Percentiles rank a stretch among this genome's conserved stretches.
Evolutionary conservation across 2,888 invertebrate species (phyloP).

Genomic region (Hoplodrina ambigua): DNA sequence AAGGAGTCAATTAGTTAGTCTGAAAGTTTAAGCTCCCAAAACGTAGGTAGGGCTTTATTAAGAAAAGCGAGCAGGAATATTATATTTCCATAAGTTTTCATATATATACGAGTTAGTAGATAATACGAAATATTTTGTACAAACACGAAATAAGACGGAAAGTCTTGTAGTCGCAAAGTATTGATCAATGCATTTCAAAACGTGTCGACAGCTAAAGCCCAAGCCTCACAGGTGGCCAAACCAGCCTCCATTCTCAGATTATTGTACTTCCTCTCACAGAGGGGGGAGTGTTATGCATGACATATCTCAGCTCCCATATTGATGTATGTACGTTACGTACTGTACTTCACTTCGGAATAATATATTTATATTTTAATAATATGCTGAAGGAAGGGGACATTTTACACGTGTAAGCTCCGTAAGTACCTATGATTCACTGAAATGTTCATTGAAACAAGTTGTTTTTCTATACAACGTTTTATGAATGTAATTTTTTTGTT

Average conservation of each 20-base stretch:
- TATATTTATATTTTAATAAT: slow-evolving; percentile 35
- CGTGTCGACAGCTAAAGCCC: slow-evolving; percentile 16
- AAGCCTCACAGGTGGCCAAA: slow-evolving; percentile 46
- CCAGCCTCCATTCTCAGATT: slow-evolving; percentile 53
- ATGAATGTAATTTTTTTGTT: slow-evolving; percentile 3
- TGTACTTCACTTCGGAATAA: slow-evolving; percentile 23
- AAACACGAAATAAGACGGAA: background rate
- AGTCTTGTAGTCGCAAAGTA: background rate
- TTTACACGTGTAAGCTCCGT: slow-evolving; percentile 20
- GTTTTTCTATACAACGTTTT: slow-evolving; percentile 9
- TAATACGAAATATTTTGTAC: background rate
- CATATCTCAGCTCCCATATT: slow-evolving; percentile 47
- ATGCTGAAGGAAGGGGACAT: slow-evolving; percentile 24
- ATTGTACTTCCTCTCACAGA: slow-evolving; percentile 38
- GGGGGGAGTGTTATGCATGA: slow-evolving; percentile 54
- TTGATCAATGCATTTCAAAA: slow-evolving; percentile 33
- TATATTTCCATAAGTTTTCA: no score
- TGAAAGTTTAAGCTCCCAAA: no score
- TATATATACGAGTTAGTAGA: no score
- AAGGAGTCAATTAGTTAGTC: no score
- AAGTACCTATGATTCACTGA: background rate
- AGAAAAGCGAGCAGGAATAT: no score
- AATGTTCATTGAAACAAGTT: background rate
- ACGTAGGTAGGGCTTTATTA: no score
- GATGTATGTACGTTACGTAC: slow-evolving; percentile 26